A percentile compares a stretch with the other conserved stretches of the same genome.
phyloP scores from a whole-genome alignment of 2,888 invertebrate genomes.

The Nebria brevicollis region DNA sequence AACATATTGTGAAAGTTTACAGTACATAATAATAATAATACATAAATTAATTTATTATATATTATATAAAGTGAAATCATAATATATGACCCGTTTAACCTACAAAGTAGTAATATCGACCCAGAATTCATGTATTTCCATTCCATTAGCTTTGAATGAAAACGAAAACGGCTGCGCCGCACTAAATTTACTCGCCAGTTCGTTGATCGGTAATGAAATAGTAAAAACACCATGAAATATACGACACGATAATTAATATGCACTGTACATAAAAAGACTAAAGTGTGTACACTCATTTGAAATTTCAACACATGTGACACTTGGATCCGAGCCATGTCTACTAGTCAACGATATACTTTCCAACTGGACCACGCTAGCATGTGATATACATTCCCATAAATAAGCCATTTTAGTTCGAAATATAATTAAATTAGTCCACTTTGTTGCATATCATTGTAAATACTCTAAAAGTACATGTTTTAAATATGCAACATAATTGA shows the following conservation, averaged over 20 bases:
- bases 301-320: conserved; percentile 13
- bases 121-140: background rate
- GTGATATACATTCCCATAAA: background rate
- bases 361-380: background rate
- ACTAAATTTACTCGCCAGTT: background rate
- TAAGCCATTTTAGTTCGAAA: background rate
- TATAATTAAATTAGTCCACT: background rate
- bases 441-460: background rate
- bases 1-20: background rate
- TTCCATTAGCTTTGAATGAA: background rate
- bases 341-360: conserved; percentile 3
- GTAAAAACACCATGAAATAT: conserved; percentile 14
- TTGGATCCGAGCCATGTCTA: conserved; percentile 16
- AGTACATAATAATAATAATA: background rate
- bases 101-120: background rate
- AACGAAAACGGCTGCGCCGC: background rate
- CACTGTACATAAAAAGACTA: background rate
- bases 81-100: conserved; percentile 1
- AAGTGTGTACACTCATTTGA: conserved; percentile 12
- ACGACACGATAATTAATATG: conserved; percentile 13
- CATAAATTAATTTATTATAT: background rate
- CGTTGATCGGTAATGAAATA: background rate
- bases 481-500: no score
- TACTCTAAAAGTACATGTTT: no score
- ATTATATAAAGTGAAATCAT: background rate